Conservation (phyloP, 2,888 invertebrate genomes). For the Dexiosoma caninum region DNA sequence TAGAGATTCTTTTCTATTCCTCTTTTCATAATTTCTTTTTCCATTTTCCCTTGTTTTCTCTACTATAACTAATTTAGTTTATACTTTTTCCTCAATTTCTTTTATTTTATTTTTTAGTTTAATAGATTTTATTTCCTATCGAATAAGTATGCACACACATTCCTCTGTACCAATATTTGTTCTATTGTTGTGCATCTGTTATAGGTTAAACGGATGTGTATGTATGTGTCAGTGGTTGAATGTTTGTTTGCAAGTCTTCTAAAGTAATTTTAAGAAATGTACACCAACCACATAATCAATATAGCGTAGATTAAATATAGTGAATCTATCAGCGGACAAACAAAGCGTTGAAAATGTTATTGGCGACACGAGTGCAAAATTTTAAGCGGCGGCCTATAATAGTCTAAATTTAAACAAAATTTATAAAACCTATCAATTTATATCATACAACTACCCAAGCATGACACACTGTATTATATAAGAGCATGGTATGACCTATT, state of each 20-base stretch:
- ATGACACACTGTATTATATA: too few species aligned
- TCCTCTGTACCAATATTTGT: too few species aligned
- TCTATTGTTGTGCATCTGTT: slow-evolving; percentile 27
- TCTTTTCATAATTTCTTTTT: background rate
- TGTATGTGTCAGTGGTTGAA: background rate
- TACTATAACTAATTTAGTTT: slow-evolving; percentile 8
- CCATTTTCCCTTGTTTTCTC: background rate
- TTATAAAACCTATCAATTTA: too few species aligned
- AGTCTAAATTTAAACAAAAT: too few species aligned
- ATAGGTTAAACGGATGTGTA: background rate
- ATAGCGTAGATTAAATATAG: slow-evolving; percentile 49
- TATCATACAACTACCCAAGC: too few species aligned
- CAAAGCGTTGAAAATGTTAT: background rate
- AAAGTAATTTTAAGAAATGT: slow-evolving; percentile 56
- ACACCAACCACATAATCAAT: slow-evolving; percentile 55
- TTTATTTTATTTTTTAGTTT: slow-evolving; percentile 36
- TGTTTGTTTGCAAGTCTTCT: background rate
- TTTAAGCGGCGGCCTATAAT: too few species aligned
- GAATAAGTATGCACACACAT: background rate
- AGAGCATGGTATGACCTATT: too few species aligned
- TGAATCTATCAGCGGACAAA: slow-evolving; percentile 15
- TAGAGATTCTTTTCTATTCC: slow-evolving; percentile 43
- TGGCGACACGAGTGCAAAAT: background rate
- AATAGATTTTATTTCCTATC: slow-evolving; percentile 21
- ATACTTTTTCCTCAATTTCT: slow-evolving; percentile 7